Evolutionary conservation across 2,888 invertebrate species (phyloP), one percentile per base, ranked within the genome.

Genomic region (Hyposoter didymator): DNA sequence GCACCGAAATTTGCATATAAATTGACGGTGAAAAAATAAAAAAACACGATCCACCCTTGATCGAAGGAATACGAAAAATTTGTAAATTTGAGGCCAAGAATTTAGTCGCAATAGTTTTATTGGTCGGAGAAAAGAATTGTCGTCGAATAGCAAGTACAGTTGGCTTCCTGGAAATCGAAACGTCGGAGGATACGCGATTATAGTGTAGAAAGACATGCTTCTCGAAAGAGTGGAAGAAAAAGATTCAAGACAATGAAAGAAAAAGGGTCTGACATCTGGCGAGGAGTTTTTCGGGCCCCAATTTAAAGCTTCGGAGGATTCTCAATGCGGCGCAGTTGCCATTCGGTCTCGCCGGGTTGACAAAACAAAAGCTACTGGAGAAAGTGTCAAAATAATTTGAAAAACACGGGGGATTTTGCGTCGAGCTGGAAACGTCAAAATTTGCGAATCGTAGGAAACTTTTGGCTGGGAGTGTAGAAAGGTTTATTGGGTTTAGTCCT

Each of bases 231-330:
- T 1, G 43, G 39, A 43, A 45, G 32, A 39, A 70, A 28, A 35
- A 76, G 73, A 76, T 14, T n/a, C 7, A 22, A 62, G 59, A 78
- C 32, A 78, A 80, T 45, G 70, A 69, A 43, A 67, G 47, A 76
- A 45, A 39, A 66, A 66, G 32, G 78, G 45, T 28, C 28, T 49
- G 83, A 78, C 83, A 83, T 66, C 35, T 83, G 83, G 64, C 52
- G 22, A 55, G 22, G 22, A 62, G 59, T 55, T 67, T 78, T 82
- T 52, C 45, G 35, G 74, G 35, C 12, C 17, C 47, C 12, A 35
- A 55, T 8, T 64, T 74, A 32, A 28, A 28, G 12, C 28, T 59
- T 59, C n/a, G 28, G 14, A 59, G 4, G 59, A n/a, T n/a, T n/a
- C n/a, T n/a, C n/a, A n/a, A n/a, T n/a, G n/a, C n/a, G n/a, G n/a